Percentiles rank a stretch among this genome's conserved stretches.
These are phyloP conservation scores for Serrognathus titanus DNA, from an alignment of 2,888 invertebrate genomes.

Conservation along the genomic window DNA sequence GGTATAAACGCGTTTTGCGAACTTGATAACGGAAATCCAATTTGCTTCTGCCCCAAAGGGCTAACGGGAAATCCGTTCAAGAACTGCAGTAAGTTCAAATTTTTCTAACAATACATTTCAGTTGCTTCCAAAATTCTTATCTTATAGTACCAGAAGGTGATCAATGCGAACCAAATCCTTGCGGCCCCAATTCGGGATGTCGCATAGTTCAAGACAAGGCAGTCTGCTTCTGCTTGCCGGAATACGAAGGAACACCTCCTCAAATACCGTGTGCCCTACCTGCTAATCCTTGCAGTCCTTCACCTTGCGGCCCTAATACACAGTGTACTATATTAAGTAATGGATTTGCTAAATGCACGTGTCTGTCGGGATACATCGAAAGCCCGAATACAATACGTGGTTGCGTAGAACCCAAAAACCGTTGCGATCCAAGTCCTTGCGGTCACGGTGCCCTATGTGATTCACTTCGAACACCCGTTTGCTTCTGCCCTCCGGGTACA, in stretches of 20 bases:
- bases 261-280: slow-evolving; percentile 67
- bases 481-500: slow-evolving; percentile 80
- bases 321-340: slow-evolving; percentile 74
- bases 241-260: slow-evolving; percentile 83
- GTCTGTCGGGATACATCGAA: slow-evolving; percentile 76
- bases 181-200: slow-evolving; percentile 81
- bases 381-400: slow-evolving; percentile 86
- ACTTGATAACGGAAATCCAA: slow-evolving; percentile 78
- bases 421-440: slow-evolving; percentile 80
- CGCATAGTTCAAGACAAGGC: slow-evolving; percentile 71
- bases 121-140: neutral
- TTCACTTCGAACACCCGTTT: slow-evolving; percentile 72
- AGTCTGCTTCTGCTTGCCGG: slow-evolving; percentile 83
- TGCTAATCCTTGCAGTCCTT: slow-evolving; percentile 76
- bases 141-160: slow-evolving; percentile 82
- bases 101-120: neutral
- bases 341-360: slow-evolving; percentile 85
- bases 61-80: slow-evolving; percentile 88
- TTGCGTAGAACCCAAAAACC: slow-evolving; percentile 74
- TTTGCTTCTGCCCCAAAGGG: slow-evolving; percentile 86
- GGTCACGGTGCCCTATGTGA: slow-evolving; percentile 77
- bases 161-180: slow-evolving; percentile 77
- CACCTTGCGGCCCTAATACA: slow-evolving; percentile 85
- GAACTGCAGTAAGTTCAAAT: slow-evolving; percentile 75
- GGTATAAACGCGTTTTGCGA: slow-evolving; percentile 83